These are phyloP conservation scores for western clawed frog (Xenopus tropicalis) DNA, from an alignment of 2,113 vertebrate genomes.

Conservation along the genomic window UCB_Xtro_10.0 CM004451.2:23570001-23570500, in stretches of 20 bases:
- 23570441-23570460: slow-evolving; percentile 3
- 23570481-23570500: neutral
- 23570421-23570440: slow-evolving; percentile 14
- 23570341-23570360: slow-evolving; percentile 35
- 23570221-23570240: slow-evolving; percentile 15
- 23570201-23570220: slow-evolving; percentile 18
- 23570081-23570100: neutral
- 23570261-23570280: slow-evolving; percentile 3
- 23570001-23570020: slow-evolving; percentile 7
- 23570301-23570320: slow-evolving; percentile 23
- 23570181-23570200: neutral
- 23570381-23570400: neutral
- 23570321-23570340: slow-evolving; percentile 23
- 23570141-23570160: slow-evolving; percentile 6
- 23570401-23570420: slow-evolving; percentile 23
- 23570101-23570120: neutral
- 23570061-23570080: slow-evolving; percentile 22
- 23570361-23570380: slow-evolving; percentile 35
- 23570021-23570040: slow-evolving; percentile 17
- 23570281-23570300: neutral
- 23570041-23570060: slow-evolving; percentile 16
- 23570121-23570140: slow-evolving; percentile 14
- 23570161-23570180: slow-evolving; percentile 17
- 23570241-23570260: slow-evolving; percentile 11
- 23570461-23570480: slow-evolving; percentile 20